A percentile compares a stretch with the other conserved stretches of the same genome.
These are phyloP conservation scores for Pterostichus niger DNA, from an alignment of 2,888 invertebrate genomes.

Conservation along the genomic window DNA sequence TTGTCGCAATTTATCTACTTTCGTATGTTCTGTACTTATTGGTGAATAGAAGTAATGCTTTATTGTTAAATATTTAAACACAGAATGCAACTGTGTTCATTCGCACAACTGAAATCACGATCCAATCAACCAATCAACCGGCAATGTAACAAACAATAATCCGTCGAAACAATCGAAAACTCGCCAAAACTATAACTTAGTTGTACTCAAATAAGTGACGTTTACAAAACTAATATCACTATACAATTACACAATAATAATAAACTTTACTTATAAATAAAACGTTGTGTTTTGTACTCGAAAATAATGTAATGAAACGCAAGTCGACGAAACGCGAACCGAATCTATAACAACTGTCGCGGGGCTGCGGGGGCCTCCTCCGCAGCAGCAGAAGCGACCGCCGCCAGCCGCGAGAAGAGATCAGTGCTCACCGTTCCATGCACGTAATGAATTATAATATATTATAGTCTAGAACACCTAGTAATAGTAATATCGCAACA, in stretches of 20 bases:
- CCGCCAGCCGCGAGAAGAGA: slow-evolving; percentile 39
- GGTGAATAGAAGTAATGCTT: slow-evolving; percentile 66
- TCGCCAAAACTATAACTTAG: slow-evolving; percentile 66
- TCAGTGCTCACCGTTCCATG: slow-evolving; percentile 64
- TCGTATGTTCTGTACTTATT: slow-evolving; percentile 66
- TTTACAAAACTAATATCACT: slow-evolving; percentile 73
- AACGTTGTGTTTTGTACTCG: slow-evolving; percentile 62
- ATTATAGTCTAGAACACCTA: slow-evolving; percentile 73
- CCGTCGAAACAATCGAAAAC: slow-evolving; percentile 25
- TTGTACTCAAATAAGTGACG: slow-evolving; percentile 71
- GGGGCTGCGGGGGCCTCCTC: slow-evolving; percentile 6
- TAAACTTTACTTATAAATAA: slow-evolving; percentile 53
- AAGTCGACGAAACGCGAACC: slow-evolving; percentile 28
- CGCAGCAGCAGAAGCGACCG: neutral
- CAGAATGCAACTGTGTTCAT: slow-evolving; percentile 62
- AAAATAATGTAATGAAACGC: slow-evolving; percentile 56
- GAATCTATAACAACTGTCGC: slow-evolving; percentile 26
- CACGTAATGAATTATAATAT: slow-evolving; percentile 68
- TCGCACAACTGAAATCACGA: slow-evolving; percentile 60
- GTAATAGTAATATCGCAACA: slow-evolving; percentile 76
- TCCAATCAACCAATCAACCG: slow-evolving; percentile 1
- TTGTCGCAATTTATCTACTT: slow-evolving; percentile 66
- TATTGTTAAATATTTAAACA: slow-evolving; percentile 67
- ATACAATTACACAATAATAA: slow-evolving; percentile 69
- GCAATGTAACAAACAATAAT: slow-evolving; percentile 53